phyloP scores from a whole-genome alignment of 92 coral and sea anemone species.

The Siderastrea radians region DNA sequence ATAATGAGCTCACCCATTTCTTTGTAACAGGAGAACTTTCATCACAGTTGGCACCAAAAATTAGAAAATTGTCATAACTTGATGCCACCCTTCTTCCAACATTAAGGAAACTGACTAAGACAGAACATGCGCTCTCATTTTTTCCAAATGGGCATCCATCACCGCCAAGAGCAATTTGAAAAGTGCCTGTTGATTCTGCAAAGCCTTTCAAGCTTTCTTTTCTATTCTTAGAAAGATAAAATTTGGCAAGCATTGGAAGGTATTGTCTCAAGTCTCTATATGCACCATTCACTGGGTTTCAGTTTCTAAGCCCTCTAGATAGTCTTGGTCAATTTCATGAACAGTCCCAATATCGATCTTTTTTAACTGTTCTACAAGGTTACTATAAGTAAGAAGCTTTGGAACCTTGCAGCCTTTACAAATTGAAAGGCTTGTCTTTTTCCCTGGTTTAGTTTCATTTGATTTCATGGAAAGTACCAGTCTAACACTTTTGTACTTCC shows the following conservation, averaged over 20 bases:
- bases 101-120: constrained; percentile 66
- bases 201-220: constrained; percentile 63
- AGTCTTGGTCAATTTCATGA: constrained; percentile 56
- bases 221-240: constrained; percentile 52
- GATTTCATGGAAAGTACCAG: constrained; percentile 66
- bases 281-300: constrained; percentile 61
- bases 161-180: constrained; percentile 73
- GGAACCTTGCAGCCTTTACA: constrained; percentile 66
- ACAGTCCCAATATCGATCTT: constrained; percentile 64
- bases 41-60: constrained; percentile 85
- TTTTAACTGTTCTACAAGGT: constrained; percentile 52
- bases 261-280: constrained; percentile 71
- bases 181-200: constrained; percentile 67
- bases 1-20: constrained; percentile 65
- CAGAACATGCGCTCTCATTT: constrained; percentile 67
- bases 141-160: constrained; percentile 77
- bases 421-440: constrained; percentile 51
- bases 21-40: constrained; percentile 64
- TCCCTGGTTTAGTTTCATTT: constrained; percentile 23
- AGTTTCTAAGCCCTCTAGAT: constrained; percentile 35
- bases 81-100: constrained; percentile 53
- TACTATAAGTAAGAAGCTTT: constrained; percentile 62
- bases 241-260: constrained; percentile 74
- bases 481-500: constrained; percentile 66
- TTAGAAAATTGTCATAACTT: constrained; percentile 60